Evolutionary conservation across 2,888 invertebrate species (phyloP), one percentile per base, ranked within the genome.

Genomic region (Kuschelorhynchus macadamiae): DNA sequence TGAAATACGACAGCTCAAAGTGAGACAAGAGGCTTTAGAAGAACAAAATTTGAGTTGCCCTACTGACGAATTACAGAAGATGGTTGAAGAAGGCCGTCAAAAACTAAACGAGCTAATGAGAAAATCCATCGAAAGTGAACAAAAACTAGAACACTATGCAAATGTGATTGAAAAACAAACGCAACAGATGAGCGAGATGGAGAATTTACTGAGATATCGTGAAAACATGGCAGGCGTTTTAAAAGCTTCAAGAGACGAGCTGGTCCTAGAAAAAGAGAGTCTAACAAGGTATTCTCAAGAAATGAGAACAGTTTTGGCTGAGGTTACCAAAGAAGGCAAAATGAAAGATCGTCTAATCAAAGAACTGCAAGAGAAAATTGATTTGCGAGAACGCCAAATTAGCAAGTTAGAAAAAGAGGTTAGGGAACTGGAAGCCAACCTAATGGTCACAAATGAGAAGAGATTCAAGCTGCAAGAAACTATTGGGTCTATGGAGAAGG

Each of bases 151-250:
- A 5, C 86, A 87, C 71, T 88, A 87, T 72, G 87, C 89, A 32
- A 85, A 87, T 59, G 86, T 88, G 67, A 79, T 89, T 8, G 88
- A 88, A 55, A 87, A 87, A 56, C 88, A 89, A 74, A 87, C 86
- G 65, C 87, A 87, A 60, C 86, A 88, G 64, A 85, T 89, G 79
- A 86, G 85, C 74, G 87, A 88, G 75, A 88, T 89, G 85, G 87
- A 87, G 81, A 88, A 87, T 79, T 84, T 88, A 74, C 84, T 89
- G 72, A 88, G 88, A 84, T 87, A 87, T 75, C 85, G 88, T 8
- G 88, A 89, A 71, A 89, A 88, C 74, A 79, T 90, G 71, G 86
- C 89, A 72, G 86, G 85, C 46, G 84, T 89, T 80, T 81, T 89
- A 67, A 88, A 88, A 77, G 74, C 77, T 0, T 80, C 81, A 44